A percentile compares a stretch with the other conserved stretches of the same genome.
Evolutionary conservation across 2,888 invertebrate genomes (phyloP).

Genomic region (Ellobium chinense): DNA sequence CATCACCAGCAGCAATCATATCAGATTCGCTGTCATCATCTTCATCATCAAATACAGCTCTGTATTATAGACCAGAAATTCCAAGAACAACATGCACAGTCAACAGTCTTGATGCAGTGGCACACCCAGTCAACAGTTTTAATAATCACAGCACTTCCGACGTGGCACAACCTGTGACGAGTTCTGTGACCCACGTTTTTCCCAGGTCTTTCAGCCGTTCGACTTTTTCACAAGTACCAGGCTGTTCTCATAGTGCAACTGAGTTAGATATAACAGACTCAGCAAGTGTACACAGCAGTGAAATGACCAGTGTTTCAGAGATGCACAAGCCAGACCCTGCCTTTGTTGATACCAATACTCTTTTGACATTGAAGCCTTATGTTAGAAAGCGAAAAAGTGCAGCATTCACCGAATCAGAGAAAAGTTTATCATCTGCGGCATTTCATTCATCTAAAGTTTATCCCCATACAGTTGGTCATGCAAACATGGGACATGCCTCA

Average conservation of each 20-base stretch:
- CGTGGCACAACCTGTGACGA: background rate
- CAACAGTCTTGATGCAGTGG: background rate
- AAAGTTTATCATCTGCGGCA: background rate
- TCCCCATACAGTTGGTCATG: background rate
- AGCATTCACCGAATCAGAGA: background rate
- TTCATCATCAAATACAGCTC: background rate
- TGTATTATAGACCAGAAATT: background rate
- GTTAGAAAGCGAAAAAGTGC: slow-evolving; percentile 1
- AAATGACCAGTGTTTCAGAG: background rate
- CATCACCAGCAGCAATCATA: background rate
- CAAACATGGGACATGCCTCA: background rate
- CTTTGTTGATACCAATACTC: background rate
- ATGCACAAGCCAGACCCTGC: background rate
- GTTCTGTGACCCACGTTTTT: background rate
- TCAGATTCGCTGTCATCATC: background rate
- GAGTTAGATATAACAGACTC: too few relatives aligned
- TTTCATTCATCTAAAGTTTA: background rate
- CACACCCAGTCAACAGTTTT: background rate
- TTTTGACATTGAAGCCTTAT: slow-evolving; percentile 17
- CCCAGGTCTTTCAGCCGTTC: too few relatives aligned
- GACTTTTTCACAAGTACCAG: too few relatives aligned
- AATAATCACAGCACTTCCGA: background rate
- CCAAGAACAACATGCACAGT: slow-evolving; percentile 9
- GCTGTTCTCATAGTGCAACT: too few relatives aligned
- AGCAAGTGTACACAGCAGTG: too few relatives aligned